Evolutionary conservation across 2,888 invertebrate genomes (phyloP).

Genomic region (Sesamia inferens): DNA sequence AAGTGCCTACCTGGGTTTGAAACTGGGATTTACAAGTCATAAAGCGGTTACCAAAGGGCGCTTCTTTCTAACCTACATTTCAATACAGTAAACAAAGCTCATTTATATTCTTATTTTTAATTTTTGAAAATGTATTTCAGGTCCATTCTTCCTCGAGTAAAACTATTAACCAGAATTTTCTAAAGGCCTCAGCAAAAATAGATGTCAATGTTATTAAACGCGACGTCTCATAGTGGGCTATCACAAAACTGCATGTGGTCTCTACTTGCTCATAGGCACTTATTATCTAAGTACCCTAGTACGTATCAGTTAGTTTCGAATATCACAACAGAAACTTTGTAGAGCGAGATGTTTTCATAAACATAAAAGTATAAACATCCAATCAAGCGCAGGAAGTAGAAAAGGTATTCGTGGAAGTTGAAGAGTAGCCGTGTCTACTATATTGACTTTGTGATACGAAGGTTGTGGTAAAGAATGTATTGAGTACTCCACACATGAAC

Average conservation of each 20-base stretch:
- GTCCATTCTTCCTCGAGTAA: too few relatives aligned
- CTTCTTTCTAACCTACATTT: background rate
- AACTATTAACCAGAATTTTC: background rate
- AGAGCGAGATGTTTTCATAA: background rate
- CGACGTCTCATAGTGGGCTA: background rate
- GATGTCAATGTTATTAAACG: background rate
- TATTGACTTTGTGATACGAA: background rate
- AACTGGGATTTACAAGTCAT: background rate
- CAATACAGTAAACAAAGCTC: too few relatives aligned
- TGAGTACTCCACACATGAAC: too few relatives aligned
- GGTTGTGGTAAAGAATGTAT: background rate
- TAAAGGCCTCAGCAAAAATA: background rate
- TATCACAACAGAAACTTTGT: too few relatives aligned
- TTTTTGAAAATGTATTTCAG: too few relatives aligned
- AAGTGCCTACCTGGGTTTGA: too few relatives aligned
- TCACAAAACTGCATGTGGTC: background rate
- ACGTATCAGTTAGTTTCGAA: constrained; percentile 2
- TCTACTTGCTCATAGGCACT: too few relatives aligned
- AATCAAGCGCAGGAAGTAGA: too few relatives aligned
- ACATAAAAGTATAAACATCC: background rate
- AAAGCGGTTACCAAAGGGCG: background rate
- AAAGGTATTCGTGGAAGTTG: background rate
- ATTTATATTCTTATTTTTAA: too few relatives aligned
- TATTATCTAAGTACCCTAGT: too few relatives aligned
- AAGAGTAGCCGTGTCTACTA: too few relatives aligned